Conservation (phyloP, 2,113 vertebrate genomes). For the Cephalopholis sonnerati region DNA sequence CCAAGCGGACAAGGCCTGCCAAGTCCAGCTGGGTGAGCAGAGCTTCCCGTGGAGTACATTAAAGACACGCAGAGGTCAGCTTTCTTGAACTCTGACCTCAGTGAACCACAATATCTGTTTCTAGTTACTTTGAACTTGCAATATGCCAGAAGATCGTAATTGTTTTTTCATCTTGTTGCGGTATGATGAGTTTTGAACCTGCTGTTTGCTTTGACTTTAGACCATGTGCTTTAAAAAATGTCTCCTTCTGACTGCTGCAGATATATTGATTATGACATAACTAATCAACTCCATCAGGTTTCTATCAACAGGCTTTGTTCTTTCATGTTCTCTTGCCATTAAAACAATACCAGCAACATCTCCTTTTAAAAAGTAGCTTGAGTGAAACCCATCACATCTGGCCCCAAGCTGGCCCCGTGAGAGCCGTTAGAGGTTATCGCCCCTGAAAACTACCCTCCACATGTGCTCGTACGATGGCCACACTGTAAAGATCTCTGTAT, state of each 20-base stretch:
- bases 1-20: background rate
- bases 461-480: constrained; percentile 42
- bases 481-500: constrained; percentile 46
- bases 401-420: constrained; percentile 50
- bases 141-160: background rate
- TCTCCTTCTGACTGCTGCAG: background rate
- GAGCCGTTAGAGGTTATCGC: constrained; percentile 60
- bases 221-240: constrained; percentile 1
- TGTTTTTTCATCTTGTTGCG: constrained; percentile 1
- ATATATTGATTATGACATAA: background rate
- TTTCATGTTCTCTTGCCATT: background rate
- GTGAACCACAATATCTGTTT: constrained; percentile 59
- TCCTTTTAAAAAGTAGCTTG: constrained; percentile 16
- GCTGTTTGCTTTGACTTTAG: constrained; percentile 46
- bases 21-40: constrained; percentile 52
- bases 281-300: background rate
- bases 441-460: constrained; percentile 60
- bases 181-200: constrained; percentile 24
- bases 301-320: constrained; percentile 6
- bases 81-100: constrained; percentile 60
- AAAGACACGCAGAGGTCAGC: constrained; percentile 59
- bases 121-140: constrained; percentile 53
- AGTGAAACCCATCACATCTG: constrained; percentile 63
- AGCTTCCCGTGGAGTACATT: constrained; percentile 65
- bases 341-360: constrained; percentile 33